Conservation (phyloP, 2,797 vertebrate species). For the Artibeus lituratus region DNA sequence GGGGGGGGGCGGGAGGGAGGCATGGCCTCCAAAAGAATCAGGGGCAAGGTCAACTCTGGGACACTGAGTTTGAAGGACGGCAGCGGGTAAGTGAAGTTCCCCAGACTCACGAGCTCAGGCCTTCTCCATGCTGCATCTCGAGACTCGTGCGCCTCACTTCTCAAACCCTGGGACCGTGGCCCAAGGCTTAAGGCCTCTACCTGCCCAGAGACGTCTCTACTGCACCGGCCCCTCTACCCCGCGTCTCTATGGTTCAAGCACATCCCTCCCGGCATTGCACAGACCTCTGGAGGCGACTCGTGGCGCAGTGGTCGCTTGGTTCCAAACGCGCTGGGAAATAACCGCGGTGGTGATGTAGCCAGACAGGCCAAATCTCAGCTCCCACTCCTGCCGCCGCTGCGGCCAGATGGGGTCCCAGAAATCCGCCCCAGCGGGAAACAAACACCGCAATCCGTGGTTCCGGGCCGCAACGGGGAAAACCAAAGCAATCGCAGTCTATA, state of each 20-base stretch:
- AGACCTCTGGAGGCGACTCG: fast-evolving
- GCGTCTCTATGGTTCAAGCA: not conserved
- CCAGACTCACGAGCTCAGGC: not conserved
- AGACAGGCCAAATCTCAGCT: no score
- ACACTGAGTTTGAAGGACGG: not conserved
- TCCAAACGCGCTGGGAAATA: not conserved
- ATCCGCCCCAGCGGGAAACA: not conserved
- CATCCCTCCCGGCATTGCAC: no score
- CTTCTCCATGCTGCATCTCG: no score
- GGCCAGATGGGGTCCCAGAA: not conserved
- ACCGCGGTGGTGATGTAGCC: not conserved
- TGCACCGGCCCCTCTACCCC: not conserved
- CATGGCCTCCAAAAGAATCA: not conserved
- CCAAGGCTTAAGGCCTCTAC: not conserved
- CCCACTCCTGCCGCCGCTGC: not conserved
- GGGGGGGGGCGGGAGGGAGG: not conserved
- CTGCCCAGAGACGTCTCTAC: not conserved
- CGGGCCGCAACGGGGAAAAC: not conserved
- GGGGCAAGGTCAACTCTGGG: not conserved
- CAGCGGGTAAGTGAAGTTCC: not conserved
- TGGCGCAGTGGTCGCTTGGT: not conserved
- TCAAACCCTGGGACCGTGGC: not conserved
- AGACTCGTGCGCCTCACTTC: not conserved
- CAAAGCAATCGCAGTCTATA: not conserved
- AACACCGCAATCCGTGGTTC: not conserved